Evolutionary conservation across 2,888 invertebrate genomes (phyloP), one percentile per base, ranked within the genome.

Genomic region (Sminthurides aquaticus): DNA sequence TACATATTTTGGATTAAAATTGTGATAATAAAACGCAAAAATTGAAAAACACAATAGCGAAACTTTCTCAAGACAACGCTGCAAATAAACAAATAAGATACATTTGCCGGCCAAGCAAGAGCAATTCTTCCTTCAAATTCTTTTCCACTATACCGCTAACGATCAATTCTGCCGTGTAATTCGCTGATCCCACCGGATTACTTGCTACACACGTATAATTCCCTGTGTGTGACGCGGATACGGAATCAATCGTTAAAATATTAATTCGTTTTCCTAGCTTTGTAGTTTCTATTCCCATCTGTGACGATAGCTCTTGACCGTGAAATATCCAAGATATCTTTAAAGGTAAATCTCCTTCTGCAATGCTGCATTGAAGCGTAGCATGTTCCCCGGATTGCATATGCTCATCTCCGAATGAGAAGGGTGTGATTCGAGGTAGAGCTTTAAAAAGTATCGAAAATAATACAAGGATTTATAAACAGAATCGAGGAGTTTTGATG

Each of bases 121-220:
- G n/a, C n/a, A n/a, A n/a, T n/a, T n/a, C n/a, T n/a, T n/a, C n/a
- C n/a, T n/a, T 26, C 26, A 8, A 24, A 56, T 3, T 26, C 56
- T 56, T 11, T 15, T 20, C 52, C 3, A 43, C 8, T 20, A 20
- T 52, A 52, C 52, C 52, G 52, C 52, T 52, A 52, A 52, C 52
- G 22, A 20, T 22, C 15, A 72, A 57, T 49, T 70, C 69, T 74
- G 87, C 84, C 57, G 85, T 83, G 76, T 85, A 84, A 79, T 84
- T 85, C 72, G 84, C 82, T 74, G 81, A 82, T 71, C 89, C 90
- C 54, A 87, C 89, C 76, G 79, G 81, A 79, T 89, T 90, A 72
- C 81, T 82, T 27, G 88, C 90, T 64, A 85, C 83, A 77, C 90
- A 90, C 52, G 87, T 88, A 76, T 88, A 90, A 77, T 85, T 91